Evolutionary conservation across 2,113 vertebrate species (phyloP), one percentile per base, ranked within the genome.

Genomic region (Ictalurus punctatus): DNA sequence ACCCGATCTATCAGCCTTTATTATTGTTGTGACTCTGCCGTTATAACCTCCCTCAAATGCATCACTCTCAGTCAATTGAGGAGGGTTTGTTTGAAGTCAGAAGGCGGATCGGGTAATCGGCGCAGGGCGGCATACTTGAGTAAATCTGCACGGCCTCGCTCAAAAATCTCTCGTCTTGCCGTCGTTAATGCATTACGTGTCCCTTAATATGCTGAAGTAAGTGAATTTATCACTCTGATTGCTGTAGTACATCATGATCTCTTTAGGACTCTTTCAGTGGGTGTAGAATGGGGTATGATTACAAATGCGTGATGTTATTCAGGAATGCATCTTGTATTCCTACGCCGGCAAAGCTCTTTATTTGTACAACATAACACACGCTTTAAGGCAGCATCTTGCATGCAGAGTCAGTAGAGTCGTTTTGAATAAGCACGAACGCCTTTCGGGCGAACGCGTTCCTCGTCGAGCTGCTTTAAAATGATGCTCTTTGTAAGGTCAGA

Each of bases 1-100:
- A 92, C 93, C 92, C 91, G 92, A 92, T 95, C 92, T 93, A 94
- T 95, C 95, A 95, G 90, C 89, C 92, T 94, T 92, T 93, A 90
- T 92, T 91, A 90, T 90, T 87, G 86, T 85, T 91, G 92, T 90
- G 92, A 92, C 90, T 91, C 83, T 83, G 79, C 82, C 78, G 87
- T 92, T 92, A 91, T 85, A 89, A 91, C 92, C 90, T 90, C 69
- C 90, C 92, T 95, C 91, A 91, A 91, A 94, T 92, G 90, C 90
- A 93, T 92, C 91, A 90, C 86, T 84, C 83, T 87, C 83, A 56
- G 61, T 81, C 87, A 91, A 67, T 87, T 82, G 65, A 87, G 44
- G 58, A 87, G 59, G 56, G 37, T 86, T 82, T 63, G 63, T 89
- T 92, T 86, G 40, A 79, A 90, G 90, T 91, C 84, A 76, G 67